phyloP scores from a whole-genome alignment of 2,888 invertebrate genomes.

The Exocentrus adspersus region DNA sequence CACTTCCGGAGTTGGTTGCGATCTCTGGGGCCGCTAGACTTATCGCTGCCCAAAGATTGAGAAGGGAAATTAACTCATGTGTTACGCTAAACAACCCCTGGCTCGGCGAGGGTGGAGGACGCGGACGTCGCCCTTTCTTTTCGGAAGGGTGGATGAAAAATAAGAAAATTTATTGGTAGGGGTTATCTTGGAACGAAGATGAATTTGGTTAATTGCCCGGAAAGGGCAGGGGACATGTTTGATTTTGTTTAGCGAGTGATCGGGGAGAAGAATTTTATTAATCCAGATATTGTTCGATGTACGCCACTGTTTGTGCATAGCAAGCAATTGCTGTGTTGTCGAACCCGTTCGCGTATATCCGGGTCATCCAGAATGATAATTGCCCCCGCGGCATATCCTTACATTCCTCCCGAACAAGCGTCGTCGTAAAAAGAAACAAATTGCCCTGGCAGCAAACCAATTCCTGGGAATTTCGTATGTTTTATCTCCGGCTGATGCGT shows the following conservation, averaged over 20 bases:
- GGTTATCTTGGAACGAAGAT: too few species aligned
- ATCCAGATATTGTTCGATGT: too few species aligned
- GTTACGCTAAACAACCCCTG: constrained; percentile 45
- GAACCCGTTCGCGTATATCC: constrained; percentile 1
- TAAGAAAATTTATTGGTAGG: too few species aligned
- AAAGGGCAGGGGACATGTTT: too few species aligned
- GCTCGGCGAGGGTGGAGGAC: neutral
- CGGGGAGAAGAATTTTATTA: too few species aligned
- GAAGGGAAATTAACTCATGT: constrained; percentile 58
- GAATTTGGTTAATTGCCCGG: too few species aligned
- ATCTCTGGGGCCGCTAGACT: constrained; percentile 54
- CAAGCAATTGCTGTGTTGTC: neutral
- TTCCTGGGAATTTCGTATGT: constrained; percentile 61
- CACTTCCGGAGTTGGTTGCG: constrained; percentile 58
- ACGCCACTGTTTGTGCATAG: neutral
- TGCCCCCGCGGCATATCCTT: constrained; percentile 15
- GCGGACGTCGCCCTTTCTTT: neutral
- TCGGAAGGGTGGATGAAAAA: neutral
- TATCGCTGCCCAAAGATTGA: constrained; percentile 52
- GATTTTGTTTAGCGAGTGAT: too few species aligned
- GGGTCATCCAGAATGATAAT: constrained; percentile 22
- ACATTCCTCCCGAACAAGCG: constrained; percentile 17
- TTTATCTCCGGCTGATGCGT: constrained; percentile 59
- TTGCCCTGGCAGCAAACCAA: constrained; percentile 59
- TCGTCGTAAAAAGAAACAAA: constrained; percentile 34